Evolutionary conservation across 2,113 vertebrate species (phyloP).

Genomic region (Cranoglanis bouderius): DNA sequence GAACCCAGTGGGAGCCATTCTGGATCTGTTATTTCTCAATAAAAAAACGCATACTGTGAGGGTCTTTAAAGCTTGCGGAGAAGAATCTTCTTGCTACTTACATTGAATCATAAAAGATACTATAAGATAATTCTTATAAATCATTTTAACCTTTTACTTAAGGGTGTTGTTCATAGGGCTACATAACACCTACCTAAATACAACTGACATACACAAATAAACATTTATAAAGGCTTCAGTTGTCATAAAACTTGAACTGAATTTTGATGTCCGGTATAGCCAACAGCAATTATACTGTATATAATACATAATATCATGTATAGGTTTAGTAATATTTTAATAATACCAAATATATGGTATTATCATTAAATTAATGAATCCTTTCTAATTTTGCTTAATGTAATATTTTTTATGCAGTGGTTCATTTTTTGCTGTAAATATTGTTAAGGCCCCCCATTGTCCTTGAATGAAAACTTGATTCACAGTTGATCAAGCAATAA

Average conservation of each 20-base stretch:
- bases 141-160: neutral
- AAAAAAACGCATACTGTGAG: constrained; percentile 12
- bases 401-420: neutral
- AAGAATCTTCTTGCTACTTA: neutral
- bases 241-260: neutral
- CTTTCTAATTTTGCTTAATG: neutral
- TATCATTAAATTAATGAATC: neutral
- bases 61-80: neutral
- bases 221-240: neutral
- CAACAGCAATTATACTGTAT: neutral
- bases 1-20: constrained; percentile 11
- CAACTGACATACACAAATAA: neutral
- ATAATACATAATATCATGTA: neutral
- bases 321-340: neutral
- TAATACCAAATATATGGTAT: neutral
- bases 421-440: no score
- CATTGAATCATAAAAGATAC: neutral
- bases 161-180: neutral
- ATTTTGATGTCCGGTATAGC: neutral
- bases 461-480: no score
- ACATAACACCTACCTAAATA: neutral
- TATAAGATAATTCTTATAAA: neutral
- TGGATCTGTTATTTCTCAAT: constrained; percentile 26
- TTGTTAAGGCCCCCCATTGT: no score
- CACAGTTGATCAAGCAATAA: no score